Evolutionary conservation across 1,140 invertebrate species (phyloP), one percentile per base, ranked within the genome.

Genomic region (Diachasma alloeum): DNA sequence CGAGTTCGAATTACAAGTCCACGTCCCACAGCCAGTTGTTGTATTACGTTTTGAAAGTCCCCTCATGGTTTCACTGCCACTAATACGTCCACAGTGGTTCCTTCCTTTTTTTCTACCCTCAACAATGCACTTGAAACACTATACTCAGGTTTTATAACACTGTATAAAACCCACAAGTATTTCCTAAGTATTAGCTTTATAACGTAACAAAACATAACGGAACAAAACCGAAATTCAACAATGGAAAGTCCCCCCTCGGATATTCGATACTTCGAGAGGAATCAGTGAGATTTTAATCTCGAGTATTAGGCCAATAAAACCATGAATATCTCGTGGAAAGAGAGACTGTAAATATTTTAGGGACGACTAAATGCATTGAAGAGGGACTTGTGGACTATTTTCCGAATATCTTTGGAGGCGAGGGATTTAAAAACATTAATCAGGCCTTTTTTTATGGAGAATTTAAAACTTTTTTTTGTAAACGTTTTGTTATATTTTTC

Each of bases 1-100:
- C 31, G 42, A 69, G 15, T 75, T 66, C 44, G 46, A 69, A 48
- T 68, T 68, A 44, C 22, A 44, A 44, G 44, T n/a, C 53, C 44
- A 39, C n/a, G 71, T 36, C 56, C 72, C 72, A 59, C 59, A 74
- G 59, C 56, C 72, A 73, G 72, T 67, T 74, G 56, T 39, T 37
- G 24, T 5, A 42, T 39, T 19, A 6, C 26, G 15, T 37, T 24
- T 24, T 67, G 3, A 42, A 13, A 4, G 11, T 24, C 22, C n/a
- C 53, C 72, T 73, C 26, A 9, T 72, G n/a, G 4, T 26, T n/a
- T 31, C 72, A 26, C 53, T 42, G 36, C 53, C 37, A 37, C 46
- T 37, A 72, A 36, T 53, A 5, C 17, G 31, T 11, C 15, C 39
- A 42, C 39, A 72, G 37, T 72, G 37, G 70, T 72, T 72, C 59